These are phyloP conservation scores for Pangasius krempfi DNA, from an alignment of 2,797 vertebrate species.

Conservation along the genomic window DNA sequence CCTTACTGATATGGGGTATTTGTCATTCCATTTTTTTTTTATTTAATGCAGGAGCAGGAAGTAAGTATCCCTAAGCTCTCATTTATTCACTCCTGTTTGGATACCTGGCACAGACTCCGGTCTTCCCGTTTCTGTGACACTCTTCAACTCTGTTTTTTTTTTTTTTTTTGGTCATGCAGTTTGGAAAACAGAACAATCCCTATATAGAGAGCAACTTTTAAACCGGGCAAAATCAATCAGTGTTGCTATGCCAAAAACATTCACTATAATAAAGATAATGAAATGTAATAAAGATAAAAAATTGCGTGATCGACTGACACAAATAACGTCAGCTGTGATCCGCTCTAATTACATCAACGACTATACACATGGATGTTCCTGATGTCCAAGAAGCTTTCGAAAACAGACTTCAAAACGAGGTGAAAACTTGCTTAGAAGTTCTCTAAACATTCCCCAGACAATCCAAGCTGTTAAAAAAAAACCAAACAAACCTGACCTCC, in stretches of 20 bases:
- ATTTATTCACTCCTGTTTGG: background rate
- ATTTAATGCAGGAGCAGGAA: background rate
- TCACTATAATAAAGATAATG: background rate
- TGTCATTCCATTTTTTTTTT: background rate
- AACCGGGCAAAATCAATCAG: background rate
- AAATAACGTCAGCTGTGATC: background rate
- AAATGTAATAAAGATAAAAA: background rate
- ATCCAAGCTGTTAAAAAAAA: background rate
- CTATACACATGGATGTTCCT: background rate
- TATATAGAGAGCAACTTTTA: background rate
- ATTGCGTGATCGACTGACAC: background rate
- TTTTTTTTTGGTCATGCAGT: background rate
- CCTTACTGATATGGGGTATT: background rate
- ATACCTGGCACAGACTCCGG: conserved; percentile 11
- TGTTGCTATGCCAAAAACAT: background rate
- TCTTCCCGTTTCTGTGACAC: background rate
- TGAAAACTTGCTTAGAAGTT: background rate
- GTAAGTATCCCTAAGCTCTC: background rate
- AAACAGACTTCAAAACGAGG: background rate
- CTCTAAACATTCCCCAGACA: background rate
- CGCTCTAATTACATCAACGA: background rate
- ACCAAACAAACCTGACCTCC: too few species aligned
- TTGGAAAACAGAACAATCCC: background rate
- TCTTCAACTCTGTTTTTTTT: background rate
- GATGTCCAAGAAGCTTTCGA: background rate